Percentiles rank a stretch among this genome's conserved stretches.
Conservation (phyloP, 2,113 vertebrate species). For the Patagioenas fasciata region DNA sequence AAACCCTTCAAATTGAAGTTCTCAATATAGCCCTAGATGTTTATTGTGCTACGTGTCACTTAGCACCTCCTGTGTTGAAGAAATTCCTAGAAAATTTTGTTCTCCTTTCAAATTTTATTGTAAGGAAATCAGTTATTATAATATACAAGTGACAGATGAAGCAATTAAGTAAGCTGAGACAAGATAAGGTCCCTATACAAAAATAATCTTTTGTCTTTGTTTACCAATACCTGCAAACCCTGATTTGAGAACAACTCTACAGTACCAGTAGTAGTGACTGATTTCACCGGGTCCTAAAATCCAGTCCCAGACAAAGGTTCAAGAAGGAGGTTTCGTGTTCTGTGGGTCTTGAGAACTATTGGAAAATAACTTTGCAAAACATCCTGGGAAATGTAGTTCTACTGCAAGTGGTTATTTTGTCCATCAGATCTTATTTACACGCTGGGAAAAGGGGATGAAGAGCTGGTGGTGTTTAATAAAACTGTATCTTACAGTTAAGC, state of each 20-base stretch:
- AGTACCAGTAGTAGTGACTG: background rate
- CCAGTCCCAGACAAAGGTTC: background rate
- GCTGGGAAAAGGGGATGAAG: background rate
- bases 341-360: background rate
- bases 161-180: background rate
- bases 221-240: background rate
- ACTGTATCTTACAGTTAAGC: background rate
- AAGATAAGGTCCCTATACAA: background rate
- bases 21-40: background rate
- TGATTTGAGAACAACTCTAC: background rate
- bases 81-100: background rate
- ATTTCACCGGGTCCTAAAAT: background rate
- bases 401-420: background rate
- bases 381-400: background rate
- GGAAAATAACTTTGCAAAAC: background rate
- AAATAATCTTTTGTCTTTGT: background rate
- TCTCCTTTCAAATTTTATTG: background rate
- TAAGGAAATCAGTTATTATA: background rate
- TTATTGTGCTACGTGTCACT: background rate
- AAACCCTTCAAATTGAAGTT: rapidly evolving
- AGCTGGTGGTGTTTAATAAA: background rate
- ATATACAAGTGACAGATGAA: background rate
- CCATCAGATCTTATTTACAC: background rate
- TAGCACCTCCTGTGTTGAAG: background rate
- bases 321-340: background rate